Evolutionary conservation across 2,888 invertebrate species (phyloP).

Genomic region (Rhagium mordax): DNA sequence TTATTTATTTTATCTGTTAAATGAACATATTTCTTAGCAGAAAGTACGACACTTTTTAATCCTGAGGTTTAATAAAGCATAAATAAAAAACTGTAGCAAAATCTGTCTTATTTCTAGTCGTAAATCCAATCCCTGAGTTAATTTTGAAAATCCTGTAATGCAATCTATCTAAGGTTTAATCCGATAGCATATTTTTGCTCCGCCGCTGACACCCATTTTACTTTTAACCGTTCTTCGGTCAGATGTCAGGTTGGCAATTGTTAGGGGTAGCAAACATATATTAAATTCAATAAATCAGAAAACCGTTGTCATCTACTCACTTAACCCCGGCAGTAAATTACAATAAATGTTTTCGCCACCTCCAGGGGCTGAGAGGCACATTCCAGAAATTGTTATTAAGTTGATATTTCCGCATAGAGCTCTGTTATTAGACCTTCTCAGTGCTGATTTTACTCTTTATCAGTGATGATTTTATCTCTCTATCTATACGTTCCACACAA

Average conservation of each 20-base stretch:
- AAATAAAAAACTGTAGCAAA: too few relatives aligned
- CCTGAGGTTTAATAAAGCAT: too few relatives aligned
- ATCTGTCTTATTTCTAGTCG: too few relatives aligned
- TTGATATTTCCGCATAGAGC: background rate
- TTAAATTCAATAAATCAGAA: conserved; percentile 39
- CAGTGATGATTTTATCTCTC: too few relatives aligned
- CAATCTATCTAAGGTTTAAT: too few relatives aligned
- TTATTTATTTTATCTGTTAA: too few relatives aligned
- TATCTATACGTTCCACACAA: background rate
- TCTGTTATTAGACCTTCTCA: background rate
- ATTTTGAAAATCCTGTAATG: too few relatives aligned
- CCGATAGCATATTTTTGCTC: too few relatives aligned
- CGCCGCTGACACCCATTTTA: background rate
- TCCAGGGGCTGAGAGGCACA: conserved; percentile 2
- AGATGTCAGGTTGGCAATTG: background rate
- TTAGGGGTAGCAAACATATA: conserved; percentile 23
- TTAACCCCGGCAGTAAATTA: conserved; percentile 25
- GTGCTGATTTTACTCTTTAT: background rate
- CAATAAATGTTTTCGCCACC: conserved; percentile 15
- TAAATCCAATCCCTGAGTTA: too few relatives aligned
- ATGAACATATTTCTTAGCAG: too few relatives aligned
- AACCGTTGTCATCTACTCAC: conserved; percentile 28
- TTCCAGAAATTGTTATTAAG: conserved; percentile 24
- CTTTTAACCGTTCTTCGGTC: conserved; percentile 2
- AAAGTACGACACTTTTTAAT: too few relatives aligned